Evolutionary conservation across 2,797 vertebrate species (phyloP), one percentile per base, ranked within the genome.

Genomic region (Aulostomus chinensis): DNA sequence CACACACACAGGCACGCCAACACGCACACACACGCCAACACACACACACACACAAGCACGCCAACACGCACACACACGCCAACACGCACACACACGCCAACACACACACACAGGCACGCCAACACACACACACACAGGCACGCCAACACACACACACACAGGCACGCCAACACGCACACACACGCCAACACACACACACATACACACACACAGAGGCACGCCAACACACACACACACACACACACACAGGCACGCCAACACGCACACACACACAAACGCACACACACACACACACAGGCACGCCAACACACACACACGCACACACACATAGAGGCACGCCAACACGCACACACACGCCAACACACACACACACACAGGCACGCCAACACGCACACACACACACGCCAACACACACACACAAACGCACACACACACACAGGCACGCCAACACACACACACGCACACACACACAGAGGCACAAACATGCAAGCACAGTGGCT

Each of bases 381-480:
- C n/a, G n/a, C n/a, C 15, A 40, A 12, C 28, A 22, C 17, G 29
- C 38, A 39, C 3, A 45, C 57, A 38, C 17, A 32, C 20, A 20
- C 15, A 38, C n/a, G n/a, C n/a, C n/a, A n/a, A 33, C 38, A 39
- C 3, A 45, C 57, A 38, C 17, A 32, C 20, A 20, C 15, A 38
- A 40, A 12, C 28, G 17, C 17, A 33, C 38, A 39, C 3, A 45
- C 57, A 38, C 17, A 32, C 20, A 20, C 15, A 38, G n/a, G n/a
- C n/a, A n/a, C n/a, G n/a, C n/a, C n/a, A n/a, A n/a, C n/a, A n/a
- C n/a, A n/a, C n/a, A n/a, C n/a, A n/a, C n/a, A n/a, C n/a, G n/a
- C n/a, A 47, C 31, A 28, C 40, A 58, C 18, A 42, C 13, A 35
- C 24, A n/a, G n/a, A n/a, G n/a, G n/a, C n/a, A n/a, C n/a, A n/a